phyloP scores from a whole-genome alignment of 2,113 vertebrate species.

The Gallinago media region DNA sequence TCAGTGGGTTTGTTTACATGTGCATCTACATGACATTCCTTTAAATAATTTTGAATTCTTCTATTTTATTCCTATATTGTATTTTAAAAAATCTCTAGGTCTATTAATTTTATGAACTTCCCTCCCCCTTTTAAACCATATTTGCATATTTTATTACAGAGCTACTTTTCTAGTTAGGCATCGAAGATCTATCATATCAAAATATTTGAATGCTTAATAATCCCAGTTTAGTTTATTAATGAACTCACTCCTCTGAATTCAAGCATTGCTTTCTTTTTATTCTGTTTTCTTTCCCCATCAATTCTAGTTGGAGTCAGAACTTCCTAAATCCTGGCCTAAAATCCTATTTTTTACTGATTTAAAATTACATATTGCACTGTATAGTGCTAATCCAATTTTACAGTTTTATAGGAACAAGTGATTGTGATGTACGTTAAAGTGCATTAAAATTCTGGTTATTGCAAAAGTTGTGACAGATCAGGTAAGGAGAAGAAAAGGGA shows the following conservation, averaged over 20 bases:
- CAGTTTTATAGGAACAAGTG: background rate
- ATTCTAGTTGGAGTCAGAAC: background rate
- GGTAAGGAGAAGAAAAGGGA: background rate
- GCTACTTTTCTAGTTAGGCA: background rate
- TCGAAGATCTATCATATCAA: background rate
- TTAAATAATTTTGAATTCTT: background rate
- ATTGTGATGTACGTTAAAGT: background rate
- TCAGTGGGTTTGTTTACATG: background rate
- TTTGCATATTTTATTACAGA: background rate
- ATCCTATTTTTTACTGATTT: background rate
- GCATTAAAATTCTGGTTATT: conserved; percentile 28
- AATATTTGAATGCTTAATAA: background rate
- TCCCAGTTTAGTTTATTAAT: background rate
- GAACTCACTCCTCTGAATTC: background rate
- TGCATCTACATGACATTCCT: background rate
- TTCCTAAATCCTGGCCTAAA: background rate
- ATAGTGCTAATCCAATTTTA: conserved; percentile 38
- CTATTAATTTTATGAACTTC: background rate
- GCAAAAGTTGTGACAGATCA: background rate
- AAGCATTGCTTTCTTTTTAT: background rate
- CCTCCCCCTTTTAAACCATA: background rate
- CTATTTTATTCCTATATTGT: background rate
- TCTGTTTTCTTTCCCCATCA: background rate
- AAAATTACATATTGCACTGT: background rate
- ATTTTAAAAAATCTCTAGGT: background rate